Base-by-base conservation (phyloP, 37 sponge, comb jelly and placozoan species). In the Geodia barretti region DNA sequence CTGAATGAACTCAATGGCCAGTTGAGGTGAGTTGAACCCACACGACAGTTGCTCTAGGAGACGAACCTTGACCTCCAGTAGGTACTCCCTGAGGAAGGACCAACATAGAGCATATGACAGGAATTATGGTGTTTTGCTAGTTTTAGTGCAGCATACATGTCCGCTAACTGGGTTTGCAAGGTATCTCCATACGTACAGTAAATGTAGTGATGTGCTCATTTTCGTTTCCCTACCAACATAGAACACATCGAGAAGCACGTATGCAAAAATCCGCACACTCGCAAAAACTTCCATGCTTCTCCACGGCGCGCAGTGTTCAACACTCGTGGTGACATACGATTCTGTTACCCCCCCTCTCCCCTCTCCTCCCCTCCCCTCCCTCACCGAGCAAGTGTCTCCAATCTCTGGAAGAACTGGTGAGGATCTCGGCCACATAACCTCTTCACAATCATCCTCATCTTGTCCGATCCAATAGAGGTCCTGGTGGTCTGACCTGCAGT, bases 351-450 rank as follows among this genome's bases (percentile, higher is more conserved):
- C 7, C 67, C 67, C 67, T 29, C 20, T 65, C 28, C 67, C 7
- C 28, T 8, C 20, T 26, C 67, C 69, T 36, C 3, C 69, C 31
- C 69, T 28, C 31, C 69, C 1, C 29, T 2, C 1, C 29, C 41
- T 24, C 26, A 88, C 83, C 93, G 75, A 24, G 93, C 89, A 26
- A 92, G 78, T 4, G 93, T 92, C 70, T 92, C 93, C 39, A 92
- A 89, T 41, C 93, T 79, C 70, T 92, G 93, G 75, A 92, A 92
- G 86, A 92, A 92, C 78, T 88, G 93, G 43, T 92, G 93, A 41
- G 93, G 93, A 28, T 92, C 93, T 35, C 79, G 72, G 25, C 78
- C 36, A 58, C 86, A 92, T 5, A 92, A 60, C 25, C 68, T 87
- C 80, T 79, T 78, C 11, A 92, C 92, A 54, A 92, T 87, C 39